Percentiles rank a stretch among this genome's conserved stretches.
Conservation (phyloP, 2,888 invertebrate species). For the Aspidiotus destructor region DNA sequence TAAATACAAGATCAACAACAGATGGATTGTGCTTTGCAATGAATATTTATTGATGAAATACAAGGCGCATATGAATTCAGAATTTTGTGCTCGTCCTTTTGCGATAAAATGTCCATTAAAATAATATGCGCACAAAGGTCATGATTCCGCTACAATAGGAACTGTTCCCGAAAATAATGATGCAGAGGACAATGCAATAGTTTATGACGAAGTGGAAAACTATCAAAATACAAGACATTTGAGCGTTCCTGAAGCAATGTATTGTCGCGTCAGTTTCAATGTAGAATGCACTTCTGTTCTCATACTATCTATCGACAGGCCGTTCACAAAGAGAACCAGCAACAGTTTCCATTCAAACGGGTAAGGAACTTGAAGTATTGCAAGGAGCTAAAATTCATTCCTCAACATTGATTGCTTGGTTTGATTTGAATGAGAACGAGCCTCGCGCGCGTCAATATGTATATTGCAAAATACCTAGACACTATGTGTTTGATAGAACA, state of each 20-base stretch:
- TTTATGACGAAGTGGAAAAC: background rate
- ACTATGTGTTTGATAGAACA: slow-evolving; percentile 16
- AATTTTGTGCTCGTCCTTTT: background rate
- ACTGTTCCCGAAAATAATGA: background rate
- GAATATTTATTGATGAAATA: background rate
- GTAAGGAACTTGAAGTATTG: background rate
- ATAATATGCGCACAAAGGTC: background rate
- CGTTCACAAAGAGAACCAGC: background rate
- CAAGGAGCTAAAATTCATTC: background rate
- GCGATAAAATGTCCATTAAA: background rate
- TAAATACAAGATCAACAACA: background rate
- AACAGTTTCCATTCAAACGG: background rate
- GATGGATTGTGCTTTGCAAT: background rate
- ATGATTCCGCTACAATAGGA: background rate
- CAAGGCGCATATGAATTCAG: background rate
- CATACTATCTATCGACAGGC: background rate
- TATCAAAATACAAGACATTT: background rate
- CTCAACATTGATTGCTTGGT: slow-evolving; percentile 28
- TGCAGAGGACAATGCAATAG: background rate
- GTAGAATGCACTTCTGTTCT: background rate
- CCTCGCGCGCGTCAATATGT: slow-evolving; percentile 3
- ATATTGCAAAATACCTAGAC: slow-evolving; percentile 22
- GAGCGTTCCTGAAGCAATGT: background rate
- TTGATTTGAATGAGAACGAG: slow-evolving; percentile 18
- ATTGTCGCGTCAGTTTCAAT: background rate